These are phyloP conservation scores for Trinectes maculatus DNA, from an alignment of 2,113 vertebrate species.

Conservation along the genomic window DNA sequence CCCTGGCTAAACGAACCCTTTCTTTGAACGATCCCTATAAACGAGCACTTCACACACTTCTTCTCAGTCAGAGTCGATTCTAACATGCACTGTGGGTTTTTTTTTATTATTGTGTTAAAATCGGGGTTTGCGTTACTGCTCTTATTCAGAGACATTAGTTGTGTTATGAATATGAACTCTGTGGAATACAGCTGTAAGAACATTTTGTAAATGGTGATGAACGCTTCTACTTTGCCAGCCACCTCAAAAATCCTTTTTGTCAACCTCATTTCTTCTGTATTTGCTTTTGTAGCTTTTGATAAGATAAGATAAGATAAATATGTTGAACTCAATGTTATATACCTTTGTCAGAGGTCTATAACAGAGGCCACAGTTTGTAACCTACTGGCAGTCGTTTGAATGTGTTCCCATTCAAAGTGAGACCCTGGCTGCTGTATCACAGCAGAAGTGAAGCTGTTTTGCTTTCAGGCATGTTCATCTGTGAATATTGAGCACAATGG, in stretches of 20 bases:
- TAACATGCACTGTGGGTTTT: neutral
- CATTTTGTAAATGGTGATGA: too few relatives aligned
- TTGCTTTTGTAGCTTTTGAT: neutral
- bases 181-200: too few relatives aligned
- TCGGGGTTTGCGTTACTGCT: neutral
- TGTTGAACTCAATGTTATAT: neutral
- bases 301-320: neutral
- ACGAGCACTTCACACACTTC: neutral
- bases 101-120: conserved; percentile 1
- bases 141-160: neutral
- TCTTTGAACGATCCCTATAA: conserved; percentile 9
- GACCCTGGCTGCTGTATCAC: neutral
- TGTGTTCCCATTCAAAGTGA: conserved; percentile 3
- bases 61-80: neutral
- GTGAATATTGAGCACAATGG: conserved; percentile 21
- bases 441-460: conserved; percentile 4
- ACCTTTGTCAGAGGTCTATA: too few relatives aligned
- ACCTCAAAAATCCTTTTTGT: too few relatives aligned
- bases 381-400: neutral
- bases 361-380: too few relatives aligned
- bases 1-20: conserved; percentile 42
- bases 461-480: conserved; percentile 14
- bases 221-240: too few relatives aligned
- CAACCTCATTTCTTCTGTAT: neutral
- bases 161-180: too few relatives aligned